Conservation (phyloP, 2,888 invertebrate genomes). For the Hirtodrosophila confusa region DNA sequence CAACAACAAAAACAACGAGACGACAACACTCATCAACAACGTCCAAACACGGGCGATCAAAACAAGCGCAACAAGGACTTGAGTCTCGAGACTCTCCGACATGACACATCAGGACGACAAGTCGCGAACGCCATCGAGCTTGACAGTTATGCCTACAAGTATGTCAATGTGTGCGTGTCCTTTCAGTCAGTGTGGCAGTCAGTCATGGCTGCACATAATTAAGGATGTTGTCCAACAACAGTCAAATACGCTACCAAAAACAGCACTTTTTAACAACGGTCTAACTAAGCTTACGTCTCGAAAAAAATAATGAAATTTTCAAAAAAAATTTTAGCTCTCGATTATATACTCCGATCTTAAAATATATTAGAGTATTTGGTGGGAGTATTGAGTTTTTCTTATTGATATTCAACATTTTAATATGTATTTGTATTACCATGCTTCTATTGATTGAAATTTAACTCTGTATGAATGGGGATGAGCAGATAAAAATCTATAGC, state of each 20-base stretch:
- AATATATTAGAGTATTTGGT: too few species aligned
- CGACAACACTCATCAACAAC: slow-evolving; percentile 74
- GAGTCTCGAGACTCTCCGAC: slow-evolving; percentile 61
- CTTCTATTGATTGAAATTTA: too few species aligned
- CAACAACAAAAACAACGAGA: slow-evolving; percentile 50
- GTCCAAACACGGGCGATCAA: slow-evolving; percentile 76
- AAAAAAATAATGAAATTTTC: slow-evolving; percentile 36
- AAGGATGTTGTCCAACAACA: slow-evolving; percentile 67
- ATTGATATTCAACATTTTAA: too few species aligned
- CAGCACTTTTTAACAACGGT: too few species aligned
- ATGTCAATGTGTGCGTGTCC: slow-evolving; percentile 40
- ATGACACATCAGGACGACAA: slow-evolving; percentile 66
- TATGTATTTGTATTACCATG: too few species aligned
- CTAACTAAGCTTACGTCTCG: too few species aligned
- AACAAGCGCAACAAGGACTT: slow-evolving; percentile 80
- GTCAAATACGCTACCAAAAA: too few species aligned
- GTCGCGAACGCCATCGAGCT: slow-evolving; percentile 48
- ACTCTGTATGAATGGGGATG: too few species aligned
- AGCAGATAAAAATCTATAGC: neutral
- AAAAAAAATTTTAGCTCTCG: too few species aligned
- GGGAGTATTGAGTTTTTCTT: too few species aligned
- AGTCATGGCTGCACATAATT: slow-evolving; percentile 78
- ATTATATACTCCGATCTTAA: too few species aligned
- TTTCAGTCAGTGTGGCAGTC: slow-evolving; percentile 72
- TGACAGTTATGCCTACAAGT: slow-evolving; percentile 52